These are phyloP conservation scores for Hemiscyllium ocellatum DNA, from an alignment of 2,113 vertebrate species.

Conservation along the genomic window DNA sequence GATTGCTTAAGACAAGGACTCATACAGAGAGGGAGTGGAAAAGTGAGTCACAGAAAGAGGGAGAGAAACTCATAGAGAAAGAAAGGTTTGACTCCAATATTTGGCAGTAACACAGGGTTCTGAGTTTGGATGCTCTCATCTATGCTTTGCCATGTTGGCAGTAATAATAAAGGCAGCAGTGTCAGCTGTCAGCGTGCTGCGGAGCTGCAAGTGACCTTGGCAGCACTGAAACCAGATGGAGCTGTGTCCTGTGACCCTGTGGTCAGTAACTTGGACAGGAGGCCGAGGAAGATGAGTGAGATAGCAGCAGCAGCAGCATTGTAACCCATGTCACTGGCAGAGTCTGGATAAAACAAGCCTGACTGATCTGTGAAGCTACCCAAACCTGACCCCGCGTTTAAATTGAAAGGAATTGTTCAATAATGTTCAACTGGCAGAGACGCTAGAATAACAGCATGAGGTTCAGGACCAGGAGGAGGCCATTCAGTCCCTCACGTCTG, in stretches of 20 bases:
- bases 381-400: not conserved
- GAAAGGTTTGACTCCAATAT: conserved; percentile 39
- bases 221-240: conserved; percentile 58
- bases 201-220: conserved; percentile 48
- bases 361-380: not conserved
- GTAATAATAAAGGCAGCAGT: conserved; percentile 52
- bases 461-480: not conserved
- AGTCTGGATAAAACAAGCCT: not conserved
- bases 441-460: not conserved
- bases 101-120: conserved; percentile 45
- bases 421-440: not conserved
- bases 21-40: not conserved
- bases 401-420: not conserved
- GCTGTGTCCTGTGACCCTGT: conserved; percentile 48
- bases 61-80: not conserved
- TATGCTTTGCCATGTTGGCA: conserved; percentile 47
- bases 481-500: not conserved
- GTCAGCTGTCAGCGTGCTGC: conserved; percentile 46
- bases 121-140: conserved; percentile 41
- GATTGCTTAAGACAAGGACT: no score
- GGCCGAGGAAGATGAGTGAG: conserved; percentile 15
- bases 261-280: conserved; percentile 44
- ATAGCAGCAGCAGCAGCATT: not conserved
- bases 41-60: not conserved
- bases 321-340: not conserved